Evolutionary conservation across 2,113 vertebrate species (phyloP).

Genomic region (Nibea coibor): DNA sequence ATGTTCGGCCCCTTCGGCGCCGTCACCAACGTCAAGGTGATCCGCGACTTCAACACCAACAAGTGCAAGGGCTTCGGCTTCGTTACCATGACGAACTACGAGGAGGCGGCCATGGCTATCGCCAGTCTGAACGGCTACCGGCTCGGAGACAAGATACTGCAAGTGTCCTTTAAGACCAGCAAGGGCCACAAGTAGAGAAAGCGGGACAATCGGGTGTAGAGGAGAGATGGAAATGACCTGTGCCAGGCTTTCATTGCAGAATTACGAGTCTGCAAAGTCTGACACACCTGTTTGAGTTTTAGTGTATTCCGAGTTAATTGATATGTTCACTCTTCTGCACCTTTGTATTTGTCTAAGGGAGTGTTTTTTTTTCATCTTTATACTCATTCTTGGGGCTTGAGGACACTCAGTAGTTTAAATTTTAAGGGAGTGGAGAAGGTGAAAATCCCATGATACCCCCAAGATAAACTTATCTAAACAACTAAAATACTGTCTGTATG

Average conservation of each 20-base stretch:
- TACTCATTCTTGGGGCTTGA: conserved; percentile 88
- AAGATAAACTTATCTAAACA: conserved; percentile 81
- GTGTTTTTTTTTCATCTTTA: conserved; percentile 82
- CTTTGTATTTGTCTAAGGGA: conserved; percentile 90
- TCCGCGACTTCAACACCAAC: conserved; percentile 99
- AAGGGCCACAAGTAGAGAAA: conserved; percentile 96
- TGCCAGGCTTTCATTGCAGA: conserved; percentile 47
- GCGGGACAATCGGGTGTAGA: conserved; percentile 55
- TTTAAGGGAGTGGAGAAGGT: conserved; percentile 69
- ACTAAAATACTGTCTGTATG: conserved; percentile 62
- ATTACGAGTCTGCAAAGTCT: conserved; percentile 54
- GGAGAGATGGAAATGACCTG: conserved; percentile 38
- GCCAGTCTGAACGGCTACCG: conserved; percentile 98
- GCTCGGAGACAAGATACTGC: conserved; percentile 98
- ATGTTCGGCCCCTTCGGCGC: conserved; percentile 99
- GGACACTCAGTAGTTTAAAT: conserved; percentile 89
- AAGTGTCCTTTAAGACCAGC: conserved; percentile 99
- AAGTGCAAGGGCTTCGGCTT: conserved; percentile 99
- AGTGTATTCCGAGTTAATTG: conserved; percentile 82
- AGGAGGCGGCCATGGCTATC: conserved; percentile 99
- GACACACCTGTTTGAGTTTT: conserved; percentile 73
- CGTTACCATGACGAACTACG: conserved; percentile 99
- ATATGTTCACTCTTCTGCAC: conserved; percentile 90
- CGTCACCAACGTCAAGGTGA: conserved; percentile 99
- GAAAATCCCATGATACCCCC: conserved; percentile 83